Conservation (phyloP, 2,797 vertebrate species). For the Percopsis omiscomaycus region DNA sequence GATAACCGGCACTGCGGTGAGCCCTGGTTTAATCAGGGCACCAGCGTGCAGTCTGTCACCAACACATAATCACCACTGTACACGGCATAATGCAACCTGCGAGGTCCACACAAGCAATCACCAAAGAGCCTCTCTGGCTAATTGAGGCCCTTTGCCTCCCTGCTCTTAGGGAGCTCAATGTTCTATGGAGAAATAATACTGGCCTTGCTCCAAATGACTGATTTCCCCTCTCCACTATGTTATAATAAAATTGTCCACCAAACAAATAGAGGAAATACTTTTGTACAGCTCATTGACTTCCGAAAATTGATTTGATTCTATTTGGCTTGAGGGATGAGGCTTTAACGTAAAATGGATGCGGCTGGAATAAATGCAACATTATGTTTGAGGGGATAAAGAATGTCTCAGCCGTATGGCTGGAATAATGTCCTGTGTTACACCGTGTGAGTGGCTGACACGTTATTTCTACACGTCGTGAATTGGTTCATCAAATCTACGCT, state of each 20-base stretch:
- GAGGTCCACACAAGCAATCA: slow-evolving; percentile 58
- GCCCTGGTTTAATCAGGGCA: slow-evolving; percentile 59
- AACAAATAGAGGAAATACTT: slow-evolving; percentile 55
- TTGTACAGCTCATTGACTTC: slow-evolving; percentile 60
- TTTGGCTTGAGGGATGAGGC: slow-evolving; percentile 56
- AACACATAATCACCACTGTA: slow-evolving; percentile 43
- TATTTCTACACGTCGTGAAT: slow-evolving; percentile 10
- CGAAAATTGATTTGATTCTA: slow-evolving; percentile 62
- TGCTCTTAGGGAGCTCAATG: slow-evolving; percentile 48
- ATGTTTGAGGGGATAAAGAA: slow-evolving; percentile 34
- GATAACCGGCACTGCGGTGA: slow-evolving; percentile 14
- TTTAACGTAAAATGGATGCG: slow-evolving; percentile 42
- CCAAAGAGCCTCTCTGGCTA: slow-evolving; percentile 57
- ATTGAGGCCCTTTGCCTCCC: slow-evolving; percentile 53
- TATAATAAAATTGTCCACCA: slow-evolving; percentile 46
- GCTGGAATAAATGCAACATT: slow-evolving; percentile 34
- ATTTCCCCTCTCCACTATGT: slow-evolving; percentile 49
- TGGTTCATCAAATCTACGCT: slow-evolving; percentile 6
- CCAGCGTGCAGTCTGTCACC: slow-evolving; percentile 52
- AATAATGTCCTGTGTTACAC: slow-evolving; percentile 3
- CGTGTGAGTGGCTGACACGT: slow-evolving; percentile 2
- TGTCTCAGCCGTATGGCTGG: slow-evolving; percentile 6
- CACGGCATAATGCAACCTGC: slow-evolving; percentile 35
- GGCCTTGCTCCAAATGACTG: slow-evolving; percentile 47
- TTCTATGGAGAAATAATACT: slow-evolving; percentile 51